Conservation (phyloP, 2,797 vertebrate genomes). For the Hypotaenidia philippensis region DNA sequence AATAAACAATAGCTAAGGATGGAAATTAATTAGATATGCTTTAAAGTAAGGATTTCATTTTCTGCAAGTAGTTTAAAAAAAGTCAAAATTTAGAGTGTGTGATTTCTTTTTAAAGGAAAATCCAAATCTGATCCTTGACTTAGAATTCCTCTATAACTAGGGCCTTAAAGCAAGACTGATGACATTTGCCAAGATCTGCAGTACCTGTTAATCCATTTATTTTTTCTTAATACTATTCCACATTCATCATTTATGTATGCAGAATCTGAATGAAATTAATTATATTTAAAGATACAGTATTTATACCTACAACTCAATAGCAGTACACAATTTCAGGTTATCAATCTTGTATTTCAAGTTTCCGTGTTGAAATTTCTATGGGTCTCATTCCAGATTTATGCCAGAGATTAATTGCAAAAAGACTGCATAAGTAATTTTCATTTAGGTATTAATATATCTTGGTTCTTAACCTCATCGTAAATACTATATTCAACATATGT, state of each 20-base stretch:
- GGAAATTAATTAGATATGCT: not conserved
- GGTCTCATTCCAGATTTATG: slow-evolving; percentile 53
- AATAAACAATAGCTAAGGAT: not conserved
- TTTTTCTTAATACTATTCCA: slow-evolving; percentile 1
- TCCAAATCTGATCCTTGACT: not conserved
- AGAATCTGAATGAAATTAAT: slow-evolving; percentile 57
- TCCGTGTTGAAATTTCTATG: slow-evolving; percentile 28
- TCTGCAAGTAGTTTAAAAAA: not conserved
- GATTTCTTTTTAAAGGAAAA: not conserved
- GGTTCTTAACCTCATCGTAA: slow-evolving; percentile 66
- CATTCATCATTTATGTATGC: not conserved
- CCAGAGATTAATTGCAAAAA: slow-evolving; percentile 56
- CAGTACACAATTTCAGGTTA: slow-evolving; percentile 14
- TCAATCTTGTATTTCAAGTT: slow-evolving; percentile 60
- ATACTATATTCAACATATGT: slow-evolving; percentile 68
- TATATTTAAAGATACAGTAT: slow-evolving; percentile 54
- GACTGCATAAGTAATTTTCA: slow-evolving; percentile 60
- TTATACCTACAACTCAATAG: slow-evolving; percentile 62
- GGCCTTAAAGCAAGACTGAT: not conserved
- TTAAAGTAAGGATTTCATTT: not conserved
- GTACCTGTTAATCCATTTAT: not conserved
- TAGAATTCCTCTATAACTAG: not conserved
- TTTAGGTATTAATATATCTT: slow-evolving; percentile 59
- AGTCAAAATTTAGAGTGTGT: not conserved
- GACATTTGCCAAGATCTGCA: not conserved